Base-by-base conservation (phyloP, 2,113 vertebrate genomes). In the Rhabdomys dilectus region DNA sequence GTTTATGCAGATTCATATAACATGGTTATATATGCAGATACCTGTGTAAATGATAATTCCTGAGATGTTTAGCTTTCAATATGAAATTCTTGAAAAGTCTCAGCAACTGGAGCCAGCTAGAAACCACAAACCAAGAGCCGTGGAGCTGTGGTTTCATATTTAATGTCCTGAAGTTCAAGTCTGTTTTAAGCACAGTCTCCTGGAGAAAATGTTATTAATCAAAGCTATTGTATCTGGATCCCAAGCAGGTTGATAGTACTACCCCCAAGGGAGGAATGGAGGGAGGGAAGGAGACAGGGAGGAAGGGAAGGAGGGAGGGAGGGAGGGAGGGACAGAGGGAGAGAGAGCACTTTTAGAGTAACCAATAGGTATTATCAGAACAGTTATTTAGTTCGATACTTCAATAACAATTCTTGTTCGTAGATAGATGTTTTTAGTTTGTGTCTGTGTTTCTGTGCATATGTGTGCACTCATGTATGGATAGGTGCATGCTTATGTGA, bases 131-230 rank as follows among this genome's bases (percentile, higher is more conserved):
- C 31, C 34, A 58, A 78, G 66, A 92, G 81, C 39, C 73, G 58
- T 87, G 77, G 60, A 92, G 81, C 39, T 77, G 64, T 87, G 77
- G 60, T 94, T 93, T 97, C 60, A 91, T 95, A 60, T 91, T 91
- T 86, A 45, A 53, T 48, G 93, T 62, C n/a, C 91, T 56, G 10
- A 77, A 89, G 17, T 87, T 97, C 73, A 96, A 75, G 15, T 36
- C 7, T 85, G 48, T 88, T 88, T 95, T 81, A 93, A 81, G 21
- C 19, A 73, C 72, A 12, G 51, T 19, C 82, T 24, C 51, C 21
- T 39, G 22, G 66, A 53, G 56, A n/a, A 91, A 88, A 91, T 90
- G 51, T 45, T 64, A 91, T 70, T 86, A 84, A 72, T 16, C 58
- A 73, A 51, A 88, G 22, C 22, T 89, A 66, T 91, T 91, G 86